phyloP scores from a whole-genome alignment of 2,113 vertebrate species.

The Psittacula cyanocephala region DNA sequence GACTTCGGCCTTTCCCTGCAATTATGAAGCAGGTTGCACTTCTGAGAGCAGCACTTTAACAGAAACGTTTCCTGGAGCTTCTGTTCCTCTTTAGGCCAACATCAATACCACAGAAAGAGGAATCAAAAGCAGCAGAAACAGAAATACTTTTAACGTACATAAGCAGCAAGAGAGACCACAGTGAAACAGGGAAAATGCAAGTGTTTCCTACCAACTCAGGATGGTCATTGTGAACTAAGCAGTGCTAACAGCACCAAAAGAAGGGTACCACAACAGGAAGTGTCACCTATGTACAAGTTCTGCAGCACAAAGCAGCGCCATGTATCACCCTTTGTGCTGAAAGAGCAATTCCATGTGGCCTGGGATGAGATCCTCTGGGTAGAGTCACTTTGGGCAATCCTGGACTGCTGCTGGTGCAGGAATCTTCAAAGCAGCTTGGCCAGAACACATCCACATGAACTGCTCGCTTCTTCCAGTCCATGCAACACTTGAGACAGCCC shows the following conservation, averaged over 20 bases:
- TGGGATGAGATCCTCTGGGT: not conserved
- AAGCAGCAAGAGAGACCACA: not conserved
- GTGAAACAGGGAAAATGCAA: not conserved
- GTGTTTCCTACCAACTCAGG: not conserved
- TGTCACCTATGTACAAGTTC: not conserved
- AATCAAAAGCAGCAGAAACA: conserved; percentile 26
- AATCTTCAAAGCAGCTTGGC: not conserved
- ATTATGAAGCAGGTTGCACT: not conserved
- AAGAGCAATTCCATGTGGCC: not conserved
- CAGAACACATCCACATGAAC: not conserved
- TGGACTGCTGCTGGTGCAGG: not conserved
- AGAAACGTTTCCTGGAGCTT: conserved; percentile 18
- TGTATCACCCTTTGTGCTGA: not conserved
- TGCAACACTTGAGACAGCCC: not conserved
- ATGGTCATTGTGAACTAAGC: not conserved
- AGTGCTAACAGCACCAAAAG: not conserved
- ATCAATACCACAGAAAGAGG: conserved; percentile 24
- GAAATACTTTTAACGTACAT: not conserved
- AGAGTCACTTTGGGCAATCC: not conserved
- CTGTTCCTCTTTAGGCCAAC: conserved; percentile 4
- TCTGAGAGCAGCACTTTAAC: not conserved
- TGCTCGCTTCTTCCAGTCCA: fast-evolving
- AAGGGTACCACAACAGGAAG: fast-evolving
- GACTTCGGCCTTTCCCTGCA: not conserved
- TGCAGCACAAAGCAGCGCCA: not conserved